phyloP scores from a whole-genome alignment of 2,888 invertebrate genomes.

The Neelides folsomi region DNA sequence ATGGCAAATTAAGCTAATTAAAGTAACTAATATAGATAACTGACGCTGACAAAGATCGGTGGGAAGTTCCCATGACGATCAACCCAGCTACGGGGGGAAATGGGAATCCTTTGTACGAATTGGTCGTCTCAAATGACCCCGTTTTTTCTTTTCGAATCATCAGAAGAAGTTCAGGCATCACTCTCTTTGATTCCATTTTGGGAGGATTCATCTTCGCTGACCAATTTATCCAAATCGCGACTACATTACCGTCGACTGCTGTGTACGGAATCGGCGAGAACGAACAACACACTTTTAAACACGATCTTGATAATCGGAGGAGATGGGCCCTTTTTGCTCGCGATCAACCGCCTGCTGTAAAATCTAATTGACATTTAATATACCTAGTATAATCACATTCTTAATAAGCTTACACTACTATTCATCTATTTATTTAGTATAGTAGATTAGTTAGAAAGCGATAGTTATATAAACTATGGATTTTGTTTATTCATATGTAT shows the following conservation, averaged over 20 bases:
- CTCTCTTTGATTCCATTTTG: constrained; percentile 33
- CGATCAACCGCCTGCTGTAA: constrained; percentile 35
- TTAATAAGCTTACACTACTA: too few species aligned
- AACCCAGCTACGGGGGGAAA: constrained; percentile 14
- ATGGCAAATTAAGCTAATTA: too few species aligned
- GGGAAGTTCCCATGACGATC: constrained; percentile 26
- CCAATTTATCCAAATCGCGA: constrained; percentile 40
- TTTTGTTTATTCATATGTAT: too few species aligned
- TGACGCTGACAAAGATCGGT: constrained; percentile 18
- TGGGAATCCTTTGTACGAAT: constrained; percentile 27
- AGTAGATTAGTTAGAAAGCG: too few species aligned
- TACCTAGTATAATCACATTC: too few species aligned
- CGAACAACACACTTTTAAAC: constrained; percentile 36
- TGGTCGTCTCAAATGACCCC: constrained; percentile 21
- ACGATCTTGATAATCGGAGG: constrained; percentile 35
- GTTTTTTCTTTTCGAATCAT: constrained; percentile 31
- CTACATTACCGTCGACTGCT: constrained; percentile 37
- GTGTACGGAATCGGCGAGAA: constrained; percentile 41
- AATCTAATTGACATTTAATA: too few species aligned
- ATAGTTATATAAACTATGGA: too few species aligned
- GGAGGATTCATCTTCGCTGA: constrained; percentile 39
- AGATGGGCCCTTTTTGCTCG: constrained; percentile 37
- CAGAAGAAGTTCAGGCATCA: constrained; percentile 18
- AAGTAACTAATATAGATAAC: constrained; percentile 8
- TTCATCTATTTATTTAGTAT: too few species aligned